Base-by-base conservation (phyloP, 2,888 invertebrate genomes). In the Escarpia spicata region DNA sequence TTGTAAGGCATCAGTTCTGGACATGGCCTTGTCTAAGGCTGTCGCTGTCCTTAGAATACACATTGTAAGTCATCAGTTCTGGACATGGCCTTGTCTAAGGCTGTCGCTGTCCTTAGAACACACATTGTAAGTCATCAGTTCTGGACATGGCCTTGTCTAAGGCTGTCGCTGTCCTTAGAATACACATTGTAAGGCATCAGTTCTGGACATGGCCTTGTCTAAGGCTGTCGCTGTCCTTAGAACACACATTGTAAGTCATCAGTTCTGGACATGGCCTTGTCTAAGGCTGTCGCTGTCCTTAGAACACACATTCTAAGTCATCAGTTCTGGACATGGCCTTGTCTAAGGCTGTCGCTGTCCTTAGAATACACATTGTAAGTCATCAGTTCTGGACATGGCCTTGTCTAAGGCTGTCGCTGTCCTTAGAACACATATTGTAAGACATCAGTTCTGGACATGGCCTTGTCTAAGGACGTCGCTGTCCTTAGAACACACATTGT, bases 121-220 rank as follows among this genome's bases (percentile, higher is more conserved):
- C 37, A 37, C 37, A 37, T 37, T 37, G 37, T 37, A 37, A 37
- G 37, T 0, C 37, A 99, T 95, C 98, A 99, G 95, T 97, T 99
- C 92, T 99, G 99, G 99, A 98, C 37, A 98, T 98, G 97, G 98
- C 99, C 0, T 97, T 98, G 45, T 95, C 96, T 93, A 98, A 98
- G 96, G 98, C 99, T 93, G 98, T 98, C 0, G 98, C 98, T 93
- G 98, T 98, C 4, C 97, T 99, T 43, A 97, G 98, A 95, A 98
- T 98, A 91, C 98, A 98, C 96, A 98, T 98, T 0, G 98, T 98
- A 96, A 97, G 97, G 95, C 9, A 37, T 4, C 91, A 12, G 9
- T 2, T 9, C 1, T 9, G 99, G 97, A 98, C 37, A 98, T 98
- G 97, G 98, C 99, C 0, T 97, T 98, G 45, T 95, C 96, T 93